A percentile compares a stretch with the other conserved stretches of the same genome.
Evolutionary conservation across 2,113 vertebrate genomes (phyloP).

Genomic region (Trachemys scripta): DNA sequence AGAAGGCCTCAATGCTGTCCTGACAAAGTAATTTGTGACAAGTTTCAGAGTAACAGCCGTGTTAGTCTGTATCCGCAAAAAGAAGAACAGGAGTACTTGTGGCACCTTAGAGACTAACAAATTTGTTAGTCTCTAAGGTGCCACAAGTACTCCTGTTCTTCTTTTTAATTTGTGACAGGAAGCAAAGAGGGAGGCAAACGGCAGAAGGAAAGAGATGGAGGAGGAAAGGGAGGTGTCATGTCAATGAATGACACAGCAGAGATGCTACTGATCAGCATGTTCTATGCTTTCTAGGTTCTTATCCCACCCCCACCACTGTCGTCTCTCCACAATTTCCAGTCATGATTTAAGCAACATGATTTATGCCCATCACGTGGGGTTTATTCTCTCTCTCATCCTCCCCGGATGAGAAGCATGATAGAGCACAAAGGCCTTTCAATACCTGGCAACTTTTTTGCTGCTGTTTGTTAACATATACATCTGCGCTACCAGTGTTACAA

Average conservation of each 20-base stretch:
- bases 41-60: no score
- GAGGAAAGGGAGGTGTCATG: accelerated
- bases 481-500: background rate
- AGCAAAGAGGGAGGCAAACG: background rate
- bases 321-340: background rate
- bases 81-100: no score
- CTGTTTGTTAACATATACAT: background rate
- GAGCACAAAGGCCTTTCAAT: background rate
- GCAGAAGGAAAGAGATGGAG: background rate
- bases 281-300: background rate
- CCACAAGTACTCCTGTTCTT: no score
- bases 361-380: accelerated
- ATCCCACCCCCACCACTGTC: background rate
- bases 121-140: no score
- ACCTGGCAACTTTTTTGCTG: background rate
- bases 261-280: background rate
- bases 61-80: no score
- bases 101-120: no score
- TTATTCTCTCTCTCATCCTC: background rate
- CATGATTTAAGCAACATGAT: background rate
- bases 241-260: no score
- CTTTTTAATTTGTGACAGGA: background rate
- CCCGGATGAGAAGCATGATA: accelerated
- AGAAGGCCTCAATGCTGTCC: background rate
- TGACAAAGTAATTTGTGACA: background rate